Conservation (phyloP, 53 echinoderm and acorn worm genomes). For the Hippasteria phrygiana region DNA sequence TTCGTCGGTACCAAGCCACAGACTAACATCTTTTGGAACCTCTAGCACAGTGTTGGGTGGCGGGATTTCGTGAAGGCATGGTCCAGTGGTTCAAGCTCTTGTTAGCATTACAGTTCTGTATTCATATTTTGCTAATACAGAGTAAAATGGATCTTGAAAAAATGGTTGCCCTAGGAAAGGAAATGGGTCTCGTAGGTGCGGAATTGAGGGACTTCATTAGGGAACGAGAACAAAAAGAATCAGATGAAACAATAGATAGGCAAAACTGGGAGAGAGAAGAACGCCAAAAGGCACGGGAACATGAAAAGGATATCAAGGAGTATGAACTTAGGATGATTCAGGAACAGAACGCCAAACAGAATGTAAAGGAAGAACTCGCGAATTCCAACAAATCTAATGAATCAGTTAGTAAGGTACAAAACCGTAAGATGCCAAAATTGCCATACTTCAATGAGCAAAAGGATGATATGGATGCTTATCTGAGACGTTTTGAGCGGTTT, state of each 20-base stretch:
- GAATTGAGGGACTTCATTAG: background rate
- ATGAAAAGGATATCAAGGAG: constrained; percentile 9
- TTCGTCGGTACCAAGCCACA: too few relatives aligned
- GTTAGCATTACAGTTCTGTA: too few relatives aligned
- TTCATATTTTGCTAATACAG: too few relatives aligned
- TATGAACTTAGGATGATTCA: background rate
- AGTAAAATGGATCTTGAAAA: background rate
- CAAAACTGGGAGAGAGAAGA: constrained; percentile 13
- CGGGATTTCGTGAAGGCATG: too few relatives aligned
- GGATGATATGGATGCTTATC: constrained; percentile 76
- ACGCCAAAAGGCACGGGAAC: background rate
- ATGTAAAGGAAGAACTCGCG: too few relatives aligned
- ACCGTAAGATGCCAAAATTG: constrained; percentile 70
- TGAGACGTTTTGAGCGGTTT: constrained; percentile 75
- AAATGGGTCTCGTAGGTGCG: background rate
- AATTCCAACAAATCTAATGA: too few relatives aligned
- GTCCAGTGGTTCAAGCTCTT: too few relatives aligned
- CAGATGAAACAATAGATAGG: background rate
- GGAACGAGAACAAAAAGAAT: background rate
- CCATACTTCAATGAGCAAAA: constrained; percentile 73
- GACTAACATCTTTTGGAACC: too few relatives aligned
- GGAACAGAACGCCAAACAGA: too few relatives aligned
- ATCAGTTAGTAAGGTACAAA: too few relatives aligned
- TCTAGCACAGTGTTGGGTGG: too few relatives aligned
- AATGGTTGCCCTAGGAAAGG: constrained; percentile 12